Percentiles rank a stretch among this genome's conserved stretches.
Conservation (phyloP, 1,140 invertebrate genomes). For the Acyrthosiphon pisum region DNA sequence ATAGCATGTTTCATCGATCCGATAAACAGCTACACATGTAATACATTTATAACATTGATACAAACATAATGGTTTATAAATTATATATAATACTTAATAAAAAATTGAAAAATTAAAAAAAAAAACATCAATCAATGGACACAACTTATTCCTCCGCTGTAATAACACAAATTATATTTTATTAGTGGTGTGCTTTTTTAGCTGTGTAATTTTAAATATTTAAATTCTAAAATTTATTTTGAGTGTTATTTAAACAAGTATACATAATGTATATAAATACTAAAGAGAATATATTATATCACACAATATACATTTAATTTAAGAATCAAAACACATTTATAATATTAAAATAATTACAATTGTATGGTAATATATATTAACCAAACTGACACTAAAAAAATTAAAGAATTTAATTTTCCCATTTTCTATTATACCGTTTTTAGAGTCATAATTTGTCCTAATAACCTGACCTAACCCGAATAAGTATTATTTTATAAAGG, state of each 20-base stretch:
- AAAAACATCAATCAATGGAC: not conserved
- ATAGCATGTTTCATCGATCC: not conserved
- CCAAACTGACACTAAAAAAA: not conserved
- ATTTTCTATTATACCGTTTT: not conserved
- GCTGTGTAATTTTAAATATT: not conserved
- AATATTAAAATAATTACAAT: not conserved
- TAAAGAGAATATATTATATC: not conserved
- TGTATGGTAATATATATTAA: not conserved
- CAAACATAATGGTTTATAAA: not conserved
- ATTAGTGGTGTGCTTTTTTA: not conserved
- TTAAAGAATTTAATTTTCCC: not conserved
- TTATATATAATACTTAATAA: not conserved
- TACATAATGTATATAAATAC: not conserved
- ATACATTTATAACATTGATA: not conserved
- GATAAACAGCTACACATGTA: not conserved
- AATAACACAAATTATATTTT: not conserved
- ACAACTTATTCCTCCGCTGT: not conserved
- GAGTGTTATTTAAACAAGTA: too few relatives aligned
- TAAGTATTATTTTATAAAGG: not conserved
- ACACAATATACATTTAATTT: not conserved
- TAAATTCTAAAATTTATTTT: not conserved
- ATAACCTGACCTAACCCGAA: not conserved
- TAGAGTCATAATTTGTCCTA: not conserved
- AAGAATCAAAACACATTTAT: too few relatives aligned
- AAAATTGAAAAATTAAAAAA: not conserved